These are phyloP conservation scores for Pundamilia nyererei DNA, from an alignment of 2,113 vertebrate species.

Conservation along the genomic window DNA sequence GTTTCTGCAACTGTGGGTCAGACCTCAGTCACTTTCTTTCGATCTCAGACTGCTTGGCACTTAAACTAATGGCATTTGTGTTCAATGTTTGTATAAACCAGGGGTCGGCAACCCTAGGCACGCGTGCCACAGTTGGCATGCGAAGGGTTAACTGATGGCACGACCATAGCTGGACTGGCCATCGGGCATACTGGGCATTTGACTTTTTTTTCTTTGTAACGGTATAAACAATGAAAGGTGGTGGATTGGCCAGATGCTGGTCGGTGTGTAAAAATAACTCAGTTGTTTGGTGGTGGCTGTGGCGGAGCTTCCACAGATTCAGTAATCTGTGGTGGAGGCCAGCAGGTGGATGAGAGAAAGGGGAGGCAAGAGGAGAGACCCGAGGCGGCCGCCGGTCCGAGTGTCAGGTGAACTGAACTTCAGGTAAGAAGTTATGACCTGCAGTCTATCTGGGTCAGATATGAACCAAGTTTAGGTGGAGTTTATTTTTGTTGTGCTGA, in stretches of 20 bases:
- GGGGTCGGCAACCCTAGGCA: neutral
- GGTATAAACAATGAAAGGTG: neutral
- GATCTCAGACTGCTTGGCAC: neutral
- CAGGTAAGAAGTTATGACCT: neutral
- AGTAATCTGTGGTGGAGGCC: too few relatives aligned
- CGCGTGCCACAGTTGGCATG: fast-evolving
- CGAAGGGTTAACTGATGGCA: neutral
- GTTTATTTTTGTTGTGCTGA: neutral
- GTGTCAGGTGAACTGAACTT: neutral
- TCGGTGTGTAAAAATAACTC: neutral
- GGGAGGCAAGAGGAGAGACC: neutral
- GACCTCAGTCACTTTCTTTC: neutral
- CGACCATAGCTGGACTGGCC: neutral
- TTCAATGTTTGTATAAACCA: neutral
- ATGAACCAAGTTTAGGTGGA: neutral
- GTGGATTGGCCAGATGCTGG: neutral
- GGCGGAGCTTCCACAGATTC: neutral
- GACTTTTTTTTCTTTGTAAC: neutral
- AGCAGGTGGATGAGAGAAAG: fast-evolving
- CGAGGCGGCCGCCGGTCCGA: fast-evolving
- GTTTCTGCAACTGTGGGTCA: neutral
- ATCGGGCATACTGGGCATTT: neutral
- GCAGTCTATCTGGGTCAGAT: neutral
- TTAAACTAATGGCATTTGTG: neutral
- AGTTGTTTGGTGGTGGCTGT: fast-evolving